Percentiles rank a stretch among this genome's conserved stretches.
phyloP scores from a whole-genome alignment of 2,888 invertebrate species.

The Tryphoninae sp. region DNA sequence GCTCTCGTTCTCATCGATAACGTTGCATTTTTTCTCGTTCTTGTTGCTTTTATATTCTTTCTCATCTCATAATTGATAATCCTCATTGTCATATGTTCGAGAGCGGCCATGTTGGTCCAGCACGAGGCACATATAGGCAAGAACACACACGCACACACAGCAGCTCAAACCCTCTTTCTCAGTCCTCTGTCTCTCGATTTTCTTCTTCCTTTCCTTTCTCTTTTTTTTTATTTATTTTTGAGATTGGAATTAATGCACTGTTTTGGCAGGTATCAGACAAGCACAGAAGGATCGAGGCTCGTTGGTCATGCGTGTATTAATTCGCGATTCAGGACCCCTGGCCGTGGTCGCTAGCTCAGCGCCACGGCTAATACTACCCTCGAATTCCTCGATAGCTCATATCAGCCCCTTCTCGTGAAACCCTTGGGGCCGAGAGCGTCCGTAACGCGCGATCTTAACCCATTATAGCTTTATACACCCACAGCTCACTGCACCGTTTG shows the following conservation, averaged over 20 bases:
- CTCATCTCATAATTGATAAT: conserved; percentile 30
- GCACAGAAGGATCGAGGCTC: background rate
- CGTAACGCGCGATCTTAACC: conserved; percentile 39
- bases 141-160: conserved; percentile 39
- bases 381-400: conserved; percentile 41
- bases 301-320: background rate
- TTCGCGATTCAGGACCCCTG: background rate
- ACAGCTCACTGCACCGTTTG: conserved; percentile 4
- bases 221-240: background rate
- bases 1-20: background rate
- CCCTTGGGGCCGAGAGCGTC: conserved; percentile 21
- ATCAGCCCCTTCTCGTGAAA: conserved; percentile 47
- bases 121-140: conserved; percentile 60
- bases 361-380: conserved; percentile 54
- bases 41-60: conserved; percentile 3
- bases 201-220: background rate
- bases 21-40: conserved; percentile 10
- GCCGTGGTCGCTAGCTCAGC: conserved; percentile 29
- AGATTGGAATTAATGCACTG: background rate
- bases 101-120: conserved; percentile 77
- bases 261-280: background rate
- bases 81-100: conserved; percentile 79
- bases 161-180: conserved; percentile 17
- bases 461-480: conserved; percentile 34
- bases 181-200: background rate